Percentiles rank a stretch among this genome's conserved stretches.
Evolutionary conservation across 1,140 invertebrate genomes (phyloP).

Genomic region (Aphidius ervi): DNA sequence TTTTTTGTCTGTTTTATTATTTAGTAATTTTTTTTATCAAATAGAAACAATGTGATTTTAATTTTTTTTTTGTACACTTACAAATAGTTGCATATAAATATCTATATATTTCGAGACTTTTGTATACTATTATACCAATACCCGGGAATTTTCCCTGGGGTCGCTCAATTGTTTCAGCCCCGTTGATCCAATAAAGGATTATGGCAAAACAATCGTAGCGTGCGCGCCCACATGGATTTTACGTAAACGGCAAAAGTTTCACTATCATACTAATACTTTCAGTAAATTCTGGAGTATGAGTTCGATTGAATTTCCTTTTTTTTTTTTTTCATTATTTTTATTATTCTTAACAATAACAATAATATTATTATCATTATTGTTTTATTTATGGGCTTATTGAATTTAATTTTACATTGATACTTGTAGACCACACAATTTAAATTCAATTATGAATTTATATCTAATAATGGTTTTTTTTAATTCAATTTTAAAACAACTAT

Average conservation of each 20-base stretch:
- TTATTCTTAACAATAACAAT: background rate
- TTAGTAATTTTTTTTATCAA: slow-evolving; percentile 29
- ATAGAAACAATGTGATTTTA: background rate
- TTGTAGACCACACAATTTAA: too few relatives aligned
- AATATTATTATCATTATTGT: background rate
- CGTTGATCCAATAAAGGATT: slow-evolving; percentile 54
- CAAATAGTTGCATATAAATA: too few relatives aligned
- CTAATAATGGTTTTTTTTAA: too few relatives aligned
- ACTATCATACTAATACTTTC: slow-evolving; percentile 20
- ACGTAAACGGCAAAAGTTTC: slow-evolving; percentile 42
- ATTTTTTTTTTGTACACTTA: too few relatives aligned
- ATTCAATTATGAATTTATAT: too few relatives aligned
- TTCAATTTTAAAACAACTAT: too few relatives aligned
- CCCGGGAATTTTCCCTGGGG: slow-evolving; percentile 20
- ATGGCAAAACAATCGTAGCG: slow-evolving; percentile 49
- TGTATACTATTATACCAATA: too few relatives aligned
- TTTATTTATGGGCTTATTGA: too few relatives aligned
- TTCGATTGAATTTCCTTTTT: slow-evolving; percentile 8
- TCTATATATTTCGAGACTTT: too few relatives aligned
- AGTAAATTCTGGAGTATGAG: too few relatives aligned
- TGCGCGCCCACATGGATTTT: slow-evolving; percentile 38
- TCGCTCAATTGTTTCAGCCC: slow-evolving; percentile 51
- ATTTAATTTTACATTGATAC: too few relatives aligned
- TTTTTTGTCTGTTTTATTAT: slow-evolving; percentile 24
- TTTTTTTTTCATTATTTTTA: slow-evolving; percentile 3